Percentiles rank a stretch among this genome's conserved stretches.
These are phyloP conservation scores for Enteromius radiatus DNA, from an alignment of 2,797 vertebrate genomes.

Conservation along the genomic window DNA sequence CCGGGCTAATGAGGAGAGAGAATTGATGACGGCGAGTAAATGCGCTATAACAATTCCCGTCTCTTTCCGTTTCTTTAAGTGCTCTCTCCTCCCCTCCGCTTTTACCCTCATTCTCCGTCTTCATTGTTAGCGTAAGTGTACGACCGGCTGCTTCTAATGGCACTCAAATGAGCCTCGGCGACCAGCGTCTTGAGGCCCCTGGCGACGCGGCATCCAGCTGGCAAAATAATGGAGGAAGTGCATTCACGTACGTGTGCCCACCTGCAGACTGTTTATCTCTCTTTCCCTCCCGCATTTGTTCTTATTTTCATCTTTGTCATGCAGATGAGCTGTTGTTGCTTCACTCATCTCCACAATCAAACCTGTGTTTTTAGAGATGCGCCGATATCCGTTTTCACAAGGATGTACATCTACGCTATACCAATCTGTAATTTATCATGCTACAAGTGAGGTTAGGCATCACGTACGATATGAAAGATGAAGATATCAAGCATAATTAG, in stretches of 20 bases:
- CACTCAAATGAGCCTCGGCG: conserved; percentile 64
- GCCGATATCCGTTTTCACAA: neutral
- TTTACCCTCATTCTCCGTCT: neutral
- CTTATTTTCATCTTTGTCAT: conserved; percentile 4
- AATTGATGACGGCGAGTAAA: conserved; percentile 44
- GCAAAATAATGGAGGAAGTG: conserved; percentile 39
- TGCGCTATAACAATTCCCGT: conserved; percentile 14
- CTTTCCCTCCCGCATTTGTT: neutral
- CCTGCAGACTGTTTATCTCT: conserved; percentile 8
- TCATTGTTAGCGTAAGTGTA: conserved; percentile 32
- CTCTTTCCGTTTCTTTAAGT: conserved; percentile 26
- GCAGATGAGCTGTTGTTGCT: conserved; percentile 7
- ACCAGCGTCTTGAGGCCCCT: conserved; percentile 51
- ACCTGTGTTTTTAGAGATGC: neutral
- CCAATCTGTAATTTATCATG: neutral
- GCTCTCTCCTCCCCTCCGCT: conserved; percentile 35
- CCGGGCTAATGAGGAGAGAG: conserved; percentile 47
- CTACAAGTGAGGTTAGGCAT: neutral
- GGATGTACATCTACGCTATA: neutral
- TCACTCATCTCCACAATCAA: neutral
- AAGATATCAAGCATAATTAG: neutral
- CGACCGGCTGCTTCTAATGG: conserved; percentile 60
- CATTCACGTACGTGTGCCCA: neutral
- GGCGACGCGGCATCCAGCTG: conserved; percentile 53
- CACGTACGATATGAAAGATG: neutral